Conservation (phyloP, 2,113 vertebrate species). For the Oreochromis niloticus region DNA sequence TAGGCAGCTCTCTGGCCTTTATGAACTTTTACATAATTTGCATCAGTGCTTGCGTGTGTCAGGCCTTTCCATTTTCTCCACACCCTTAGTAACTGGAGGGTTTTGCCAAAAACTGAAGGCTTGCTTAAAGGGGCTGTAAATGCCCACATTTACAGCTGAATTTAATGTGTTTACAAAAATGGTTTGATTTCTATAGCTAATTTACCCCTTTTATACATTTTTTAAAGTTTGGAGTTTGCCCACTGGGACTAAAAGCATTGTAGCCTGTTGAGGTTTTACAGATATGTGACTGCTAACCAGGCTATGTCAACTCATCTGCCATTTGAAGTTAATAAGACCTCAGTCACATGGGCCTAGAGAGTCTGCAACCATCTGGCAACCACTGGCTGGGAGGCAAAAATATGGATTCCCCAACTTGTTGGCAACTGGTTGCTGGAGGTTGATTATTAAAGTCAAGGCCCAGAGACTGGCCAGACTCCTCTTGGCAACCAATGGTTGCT, state of each 20-base stretch:
- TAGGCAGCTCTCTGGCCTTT: background rate
- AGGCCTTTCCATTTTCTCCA: background rate
- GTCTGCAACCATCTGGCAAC: background rate
- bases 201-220: background rate
- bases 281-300: background rate
- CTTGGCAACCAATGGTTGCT: background rate
- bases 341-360: background rate
- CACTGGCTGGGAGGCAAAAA: background rate
- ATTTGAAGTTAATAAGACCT: background rate
- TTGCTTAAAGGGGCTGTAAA: background rate
- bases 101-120: background rate
- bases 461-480: background rate
- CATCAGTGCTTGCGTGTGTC: background rate
- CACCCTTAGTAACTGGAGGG: background rate
- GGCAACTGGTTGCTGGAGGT: background rate
- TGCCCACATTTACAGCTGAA: background rate
- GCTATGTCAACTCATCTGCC: background rate
- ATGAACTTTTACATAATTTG: background rate
- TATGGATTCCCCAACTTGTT: background rate
- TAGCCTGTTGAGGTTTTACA: background rate
- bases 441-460: background rate
- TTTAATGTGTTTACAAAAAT: background rate
- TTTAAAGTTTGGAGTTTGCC: background rate
- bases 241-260: background rate
- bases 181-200: background rate